Evolutionary conservation across 2,888 invertebrate genomes (phyloP), one percentile per base, ranked within the genome.

Genomic region (Mythimna pallens): DNA sequence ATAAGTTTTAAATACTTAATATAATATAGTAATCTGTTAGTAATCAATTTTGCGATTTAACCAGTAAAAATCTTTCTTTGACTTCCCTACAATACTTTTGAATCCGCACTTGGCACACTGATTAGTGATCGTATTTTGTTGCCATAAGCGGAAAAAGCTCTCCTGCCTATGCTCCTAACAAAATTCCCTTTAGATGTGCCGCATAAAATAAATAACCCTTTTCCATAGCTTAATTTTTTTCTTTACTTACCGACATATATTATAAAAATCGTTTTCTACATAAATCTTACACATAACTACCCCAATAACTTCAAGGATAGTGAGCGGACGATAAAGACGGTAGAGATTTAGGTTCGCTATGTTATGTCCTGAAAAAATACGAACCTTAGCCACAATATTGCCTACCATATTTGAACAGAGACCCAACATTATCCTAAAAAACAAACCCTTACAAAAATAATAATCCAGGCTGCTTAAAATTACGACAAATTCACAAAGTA

Each of bases 401-500:
- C 57, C 36, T 7, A 40, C 50, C 40, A 50, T 77, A 68, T 34
- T 43, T 50, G 57, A 50, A 30, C 52, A 62, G 43, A 34, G 57
- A 43, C n/a, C n/a, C 14, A n/a, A 64, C 2, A 47, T 52, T 52
- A 57, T 50, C 34, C 40, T 10, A 75, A 76, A 65, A 72, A 58
- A 65, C 20, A 66, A 74, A 57, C 36, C 55, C 20, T 52, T 52
- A 9, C 47, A 61, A 50, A 52, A 80, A 78, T 54, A 77, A 66
- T 43, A 65, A 71, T 58, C 43, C 30, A 64, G 64, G 65, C 65
- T 75, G 52, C 65, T 77, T 58, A 65, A 65, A 77, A 78, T 76
- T 52, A 76, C 55, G 57, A 25, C 54, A 81, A 75, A 80, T 75
- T 80, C 30, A 54, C 70, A 62, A 70, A 76, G 64, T 76, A 70